A percentile compares a stretch with the other conserved stretches of the same genome.
phyloP scores from a whole-genome alignment of 2,113 vertebrate genomes.

The Macrotis lagotis region DNA sequence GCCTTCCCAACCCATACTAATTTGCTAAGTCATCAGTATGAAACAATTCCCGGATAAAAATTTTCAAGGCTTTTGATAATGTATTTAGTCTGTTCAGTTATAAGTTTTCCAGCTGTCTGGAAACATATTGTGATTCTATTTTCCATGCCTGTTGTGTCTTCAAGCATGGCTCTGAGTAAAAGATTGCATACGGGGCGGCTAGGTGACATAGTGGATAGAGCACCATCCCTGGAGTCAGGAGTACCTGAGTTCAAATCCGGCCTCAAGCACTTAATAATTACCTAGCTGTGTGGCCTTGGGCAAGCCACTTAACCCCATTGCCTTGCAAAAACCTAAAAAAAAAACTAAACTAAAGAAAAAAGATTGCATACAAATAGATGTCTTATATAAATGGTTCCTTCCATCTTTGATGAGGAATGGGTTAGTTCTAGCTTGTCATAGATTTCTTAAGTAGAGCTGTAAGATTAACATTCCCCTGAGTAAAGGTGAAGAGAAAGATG shows the following conservation, averaged over 20 bases:
- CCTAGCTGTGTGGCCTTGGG: no score
- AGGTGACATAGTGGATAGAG: no score
- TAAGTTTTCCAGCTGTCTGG: constrained; percentile 10
- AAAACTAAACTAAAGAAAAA: no score
- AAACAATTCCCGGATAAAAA: background rate
- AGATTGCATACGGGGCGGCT: constrained; percentile 14
- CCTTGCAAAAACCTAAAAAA: no score
- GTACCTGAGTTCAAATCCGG: no score
- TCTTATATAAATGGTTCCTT: background rate
- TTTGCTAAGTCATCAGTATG: background rate
- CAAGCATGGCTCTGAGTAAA: background rate
- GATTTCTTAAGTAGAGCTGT: background rate
- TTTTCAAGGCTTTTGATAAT: background rate
- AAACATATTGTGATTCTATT: background rate
- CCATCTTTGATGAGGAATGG: background rate
- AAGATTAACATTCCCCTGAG: background rate
- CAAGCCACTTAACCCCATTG: no score
- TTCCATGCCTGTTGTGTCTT: background rate
- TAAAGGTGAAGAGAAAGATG: background rate
- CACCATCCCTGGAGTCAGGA: no score
- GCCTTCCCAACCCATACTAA: background rate
- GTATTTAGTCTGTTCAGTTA: background rate
- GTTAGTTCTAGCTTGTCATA: background rate
- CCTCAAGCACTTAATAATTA: no score
- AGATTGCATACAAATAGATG: constrained; percentile 2